Conservation (phyloP, 2,888 invertebrate species). For the Epinotia brunnichana region DNA sequence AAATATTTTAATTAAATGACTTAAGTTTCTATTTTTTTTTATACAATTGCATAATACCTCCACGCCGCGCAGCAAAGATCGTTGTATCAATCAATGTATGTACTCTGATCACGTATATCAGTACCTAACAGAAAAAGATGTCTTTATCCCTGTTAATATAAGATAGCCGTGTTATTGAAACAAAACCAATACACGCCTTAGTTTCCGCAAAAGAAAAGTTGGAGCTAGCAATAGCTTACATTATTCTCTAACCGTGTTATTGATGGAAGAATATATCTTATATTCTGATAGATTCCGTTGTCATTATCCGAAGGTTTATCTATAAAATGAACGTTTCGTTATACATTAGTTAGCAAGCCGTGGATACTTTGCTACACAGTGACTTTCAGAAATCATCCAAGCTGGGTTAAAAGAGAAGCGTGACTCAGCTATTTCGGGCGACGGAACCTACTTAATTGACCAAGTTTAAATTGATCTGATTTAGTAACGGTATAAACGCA, state of each 20-base stretch:
- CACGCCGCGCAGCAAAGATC: too few species aligned
- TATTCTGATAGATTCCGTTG: neutral
- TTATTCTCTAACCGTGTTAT: neutral
- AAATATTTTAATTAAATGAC: too few species aligned
- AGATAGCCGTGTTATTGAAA: neutral
- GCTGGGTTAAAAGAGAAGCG: slow-evolving; percentile 23
- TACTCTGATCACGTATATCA: neutral
- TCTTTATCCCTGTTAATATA: neutral
- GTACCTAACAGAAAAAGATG: neutral
- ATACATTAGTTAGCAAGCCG: neutral
- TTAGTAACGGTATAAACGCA: neutral
- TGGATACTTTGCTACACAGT: slow-evolving; percentile 18
- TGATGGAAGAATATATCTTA: neutral
- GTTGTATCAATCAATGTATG: neutral
- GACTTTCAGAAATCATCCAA: slow-evolving; percentile 22
- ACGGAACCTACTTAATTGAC: slow-evolving; percentile 13
- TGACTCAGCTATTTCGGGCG: slow-evolving; percentile 23
- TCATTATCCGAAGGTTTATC: neutral
- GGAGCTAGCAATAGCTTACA: neutral
- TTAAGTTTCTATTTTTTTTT: too few species aligned
- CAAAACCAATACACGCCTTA: neutral
- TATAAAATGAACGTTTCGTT: neutral
- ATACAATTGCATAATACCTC: too few species aligned
- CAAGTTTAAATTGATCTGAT: slow-evolving; percentile 24
- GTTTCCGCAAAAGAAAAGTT: neutral